These are phyloP conservation scores for Nemurella pictetii DNA, from an alignment of 2,888 invertebrate genomes.

Conservation along the genomic window DNA sequence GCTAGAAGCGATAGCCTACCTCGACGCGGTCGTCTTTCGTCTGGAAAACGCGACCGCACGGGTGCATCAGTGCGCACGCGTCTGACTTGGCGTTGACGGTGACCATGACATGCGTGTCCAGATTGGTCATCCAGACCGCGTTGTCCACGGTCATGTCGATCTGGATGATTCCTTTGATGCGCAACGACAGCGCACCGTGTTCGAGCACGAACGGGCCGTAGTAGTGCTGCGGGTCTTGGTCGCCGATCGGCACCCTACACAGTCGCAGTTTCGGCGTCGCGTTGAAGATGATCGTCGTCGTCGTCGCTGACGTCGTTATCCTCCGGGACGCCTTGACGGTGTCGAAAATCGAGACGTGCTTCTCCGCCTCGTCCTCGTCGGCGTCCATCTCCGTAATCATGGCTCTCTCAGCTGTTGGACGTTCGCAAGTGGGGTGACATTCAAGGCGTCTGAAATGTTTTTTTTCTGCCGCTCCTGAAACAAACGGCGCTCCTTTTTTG, in stretches of 20 bases:
- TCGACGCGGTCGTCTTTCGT: conserved; percentile 22
- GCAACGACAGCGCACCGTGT: neutral
- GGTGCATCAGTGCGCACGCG: conserved; percentile 22
- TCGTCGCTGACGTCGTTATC: neutral
- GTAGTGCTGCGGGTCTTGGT: neutral
- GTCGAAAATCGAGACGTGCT: neutral
- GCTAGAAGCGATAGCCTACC: too few species aligned
- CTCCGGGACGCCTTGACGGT: neutral
- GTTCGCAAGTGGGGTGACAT: neutral
- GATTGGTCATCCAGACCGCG: conserved; percentile 24
- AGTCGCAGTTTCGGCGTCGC: neutral
- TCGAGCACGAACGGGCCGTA: neutral
- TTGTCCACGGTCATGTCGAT: conserved; percentile 25
- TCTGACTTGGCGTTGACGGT: conserved; percentile 17
- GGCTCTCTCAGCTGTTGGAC: neutral
- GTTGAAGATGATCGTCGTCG: neutral
- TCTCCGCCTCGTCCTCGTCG: neutral
- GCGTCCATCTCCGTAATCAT: neutral
- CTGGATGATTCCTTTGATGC: conserved; percentile 15
- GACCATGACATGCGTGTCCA: neutral
- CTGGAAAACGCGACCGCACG: conserved; percentile 22
- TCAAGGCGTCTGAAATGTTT: neutral
- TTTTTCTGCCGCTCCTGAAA: neutral
- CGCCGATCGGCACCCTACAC: neutral
- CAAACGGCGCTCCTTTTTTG: neutral